phyloP scores from a whole-genome alignment of 2,113 vertebrate genomes.

The Euleptes europaea region DNA sequence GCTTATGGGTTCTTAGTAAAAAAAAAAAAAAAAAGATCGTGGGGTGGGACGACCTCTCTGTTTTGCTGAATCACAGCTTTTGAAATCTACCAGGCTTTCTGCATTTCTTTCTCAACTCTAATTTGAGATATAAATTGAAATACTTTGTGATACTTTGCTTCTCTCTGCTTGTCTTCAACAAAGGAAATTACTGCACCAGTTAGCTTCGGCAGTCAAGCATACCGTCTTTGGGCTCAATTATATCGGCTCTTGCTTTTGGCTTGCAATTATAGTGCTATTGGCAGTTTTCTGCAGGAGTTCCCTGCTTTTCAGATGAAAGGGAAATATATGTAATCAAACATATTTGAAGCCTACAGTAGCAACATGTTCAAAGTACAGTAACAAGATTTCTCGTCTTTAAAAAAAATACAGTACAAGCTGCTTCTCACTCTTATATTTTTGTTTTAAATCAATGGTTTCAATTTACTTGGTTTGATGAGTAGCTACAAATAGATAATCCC shows the following conservation, averaged over 20 bases:
- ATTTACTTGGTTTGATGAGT: neutral
- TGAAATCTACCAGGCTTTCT: neutral
- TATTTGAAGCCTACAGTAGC: neutral
- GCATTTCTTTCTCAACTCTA: slow-evolving; percentile 16
- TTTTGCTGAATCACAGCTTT: slow-evolving; percentile 47
- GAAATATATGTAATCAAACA: neutral
- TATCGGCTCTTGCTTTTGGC: neutral
- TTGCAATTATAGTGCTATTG: neutral
- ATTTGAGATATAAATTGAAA: slow-evolving; percentile 35
- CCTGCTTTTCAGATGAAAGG: slow-evolving; percentile 3
- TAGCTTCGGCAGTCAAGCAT: neutral
- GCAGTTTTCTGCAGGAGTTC: slow-evolving; percentile 9
- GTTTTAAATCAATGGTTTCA: neutral
- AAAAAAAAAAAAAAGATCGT: slow-evolving; percentile 6
- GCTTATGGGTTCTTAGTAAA: neutral
- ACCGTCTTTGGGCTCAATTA: neutral
- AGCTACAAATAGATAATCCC: neutral
- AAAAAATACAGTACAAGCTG: neutral
- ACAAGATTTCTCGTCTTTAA: neutral
- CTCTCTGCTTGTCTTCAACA: neutral
- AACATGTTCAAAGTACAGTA: slow-evolving; percentile 5
- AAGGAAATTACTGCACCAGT: neutral
- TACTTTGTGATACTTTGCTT: neutral
- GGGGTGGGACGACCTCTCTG: neutral
- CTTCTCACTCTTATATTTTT: neutral